These are phyloP conservation scores for Oligia strigilis DNA, from an alignment of 2,888 invertebrate species.

Conservation along the genomic window DNA sequence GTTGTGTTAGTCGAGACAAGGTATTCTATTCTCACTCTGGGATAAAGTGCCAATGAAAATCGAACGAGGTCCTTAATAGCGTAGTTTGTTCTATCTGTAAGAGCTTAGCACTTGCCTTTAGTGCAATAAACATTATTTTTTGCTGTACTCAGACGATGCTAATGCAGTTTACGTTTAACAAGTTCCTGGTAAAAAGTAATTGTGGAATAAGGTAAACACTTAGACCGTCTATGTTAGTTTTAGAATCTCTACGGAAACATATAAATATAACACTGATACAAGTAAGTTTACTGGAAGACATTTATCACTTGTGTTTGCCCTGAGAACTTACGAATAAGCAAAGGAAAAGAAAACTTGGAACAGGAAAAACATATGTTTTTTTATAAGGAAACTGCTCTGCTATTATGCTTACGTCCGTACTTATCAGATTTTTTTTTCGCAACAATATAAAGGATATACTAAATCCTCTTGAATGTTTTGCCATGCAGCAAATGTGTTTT, in stretches of 20 bases:
- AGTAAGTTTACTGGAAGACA: constrained; percentile 39
- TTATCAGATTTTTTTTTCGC: constrained; percentile 58
- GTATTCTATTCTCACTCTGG: constrained; percentile 53
- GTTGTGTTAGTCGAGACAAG: constrained; percentile 52
- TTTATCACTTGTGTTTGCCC: constrained; percentile 44
- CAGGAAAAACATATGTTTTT: constrained; percentile 56
- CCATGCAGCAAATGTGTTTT: constrained; percentile 48
- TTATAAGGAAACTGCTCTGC: constrained; percentile 52
- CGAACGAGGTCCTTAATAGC: constrained; percentile 70
- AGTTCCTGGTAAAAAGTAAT: constrained; percentile 42
- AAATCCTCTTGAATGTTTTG: constrained; percentile 58
- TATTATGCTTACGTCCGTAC: constrained; percentile 54
- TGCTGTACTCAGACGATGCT: constrained; percentile 63
- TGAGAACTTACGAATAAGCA: constrained; percentile 43
- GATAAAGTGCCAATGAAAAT: constrained; percentile 72
- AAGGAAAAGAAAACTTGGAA: constrained; percentile 46
- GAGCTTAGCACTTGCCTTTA: constrained; percentile 75
- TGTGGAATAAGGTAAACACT: constrained; percentile 31
- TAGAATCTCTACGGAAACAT: constrained; percentile 11
- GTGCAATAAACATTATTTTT: constrained; percentile 75
- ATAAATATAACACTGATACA: constrained; percentile 34
- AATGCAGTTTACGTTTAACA: constrained; percentile 62
- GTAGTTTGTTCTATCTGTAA: constrained; percentile 72
- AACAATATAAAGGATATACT: constrained; percentile 50
- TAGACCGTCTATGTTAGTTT: constrained; percentile 25